Percentiles rank a stretch among this genome's conserved stretches.
Evolutionary conservation across 2,113 vertebrate species (phyloP).

Genomic region (Eubucco bourcierii): DNA sequence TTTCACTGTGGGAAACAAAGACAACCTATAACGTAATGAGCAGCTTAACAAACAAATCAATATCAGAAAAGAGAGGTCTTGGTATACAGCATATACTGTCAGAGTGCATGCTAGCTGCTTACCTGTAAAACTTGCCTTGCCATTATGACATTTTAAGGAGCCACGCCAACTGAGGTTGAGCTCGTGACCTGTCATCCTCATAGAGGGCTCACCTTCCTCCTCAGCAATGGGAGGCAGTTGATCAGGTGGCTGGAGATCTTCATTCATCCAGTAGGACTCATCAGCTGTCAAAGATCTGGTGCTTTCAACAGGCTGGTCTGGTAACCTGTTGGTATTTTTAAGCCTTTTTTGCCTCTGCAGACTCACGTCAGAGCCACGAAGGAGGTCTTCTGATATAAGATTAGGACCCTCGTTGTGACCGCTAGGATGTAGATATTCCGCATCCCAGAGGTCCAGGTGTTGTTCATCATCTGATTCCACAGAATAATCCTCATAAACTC

Average conservation of each 20-base stretch:
- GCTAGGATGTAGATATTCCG: slow-evolving; percentile 17
- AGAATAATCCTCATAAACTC: slow-evolving; percentile 40
- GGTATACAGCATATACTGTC: neutral
- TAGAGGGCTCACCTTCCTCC: slow-evolving; percentile 69
- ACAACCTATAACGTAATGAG: slow-evolving; percentile 4
- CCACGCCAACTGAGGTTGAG: slow-evolving; percentile 19
- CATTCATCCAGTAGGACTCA: slow-evolving; percentile 32
- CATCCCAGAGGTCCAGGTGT: slow-evolving; percentile 47
- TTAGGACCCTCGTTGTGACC: neutral
- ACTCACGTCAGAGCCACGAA: neutral
- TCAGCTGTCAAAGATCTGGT: neutral
- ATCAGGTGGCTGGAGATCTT: slow-evolving; percentile 19
- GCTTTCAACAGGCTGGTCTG: slow-evolving; percentile 18
- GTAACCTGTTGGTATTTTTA: neutral
- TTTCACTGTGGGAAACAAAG: slow-evolving; percentile 3
- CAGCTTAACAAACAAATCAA: slow-evolving; percentile 36
- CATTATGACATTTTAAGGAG: slow-evolving; percentile 56
- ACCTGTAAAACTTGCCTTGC: slow-evolving; percentile 64
- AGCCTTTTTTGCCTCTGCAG: neutral
- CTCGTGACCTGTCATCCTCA: slow-evolving; percentile 9
- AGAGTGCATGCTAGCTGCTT: slow-evolving; percentile 42
- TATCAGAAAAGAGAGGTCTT: neutral
- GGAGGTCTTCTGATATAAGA: slow-evolving; percentile 15
- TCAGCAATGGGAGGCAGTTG: slow-evolving; percentile 77
- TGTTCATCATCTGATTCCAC: slow-evolving; percentile 58